A percentile compares a stretch with the other conserved stretches of the same genome.
These are phyloP conservation scores for Xiphophorus maculatus DNA, from an alignment of 2,113 vertebrate species.

Conservation along the genomic window DNA sequence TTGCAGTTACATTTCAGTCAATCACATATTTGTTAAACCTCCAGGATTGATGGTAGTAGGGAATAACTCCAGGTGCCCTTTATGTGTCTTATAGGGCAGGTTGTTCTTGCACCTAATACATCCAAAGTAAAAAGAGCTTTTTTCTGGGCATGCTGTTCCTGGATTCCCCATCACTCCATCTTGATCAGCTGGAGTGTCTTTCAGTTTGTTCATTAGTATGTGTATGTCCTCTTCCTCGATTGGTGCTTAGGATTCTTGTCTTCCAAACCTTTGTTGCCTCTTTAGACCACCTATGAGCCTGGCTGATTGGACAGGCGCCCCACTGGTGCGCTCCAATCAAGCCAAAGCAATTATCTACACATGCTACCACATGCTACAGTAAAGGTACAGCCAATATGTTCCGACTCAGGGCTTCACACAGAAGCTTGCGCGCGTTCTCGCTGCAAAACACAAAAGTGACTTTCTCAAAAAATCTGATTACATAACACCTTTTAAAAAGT, in stretches of 20 bases:
- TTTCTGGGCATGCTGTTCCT: neutral
- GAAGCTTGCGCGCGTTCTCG: neutral
- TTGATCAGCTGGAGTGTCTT: neutral
- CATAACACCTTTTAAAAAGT: neutral
- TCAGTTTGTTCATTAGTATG: neutral
- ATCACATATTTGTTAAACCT: slow-evolving; percentile 18
- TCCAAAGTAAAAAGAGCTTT: neutral
- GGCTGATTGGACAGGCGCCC: neutral
- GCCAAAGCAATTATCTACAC: neutral
- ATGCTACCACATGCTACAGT: neutral
- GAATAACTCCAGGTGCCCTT: neutral
- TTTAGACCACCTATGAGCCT: neutral
- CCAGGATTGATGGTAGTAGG: neutral
- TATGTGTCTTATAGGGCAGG: neutral
- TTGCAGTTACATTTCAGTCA: slow-evolving; percentile 3
- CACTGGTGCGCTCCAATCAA: neutral
- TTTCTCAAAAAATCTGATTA: neutral
- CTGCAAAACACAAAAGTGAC: neutral
- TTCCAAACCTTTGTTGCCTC: neutral
- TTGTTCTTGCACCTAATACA: neutral
- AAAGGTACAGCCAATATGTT: neutral
- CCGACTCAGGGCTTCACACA: neutral
- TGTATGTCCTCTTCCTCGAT: neutral
- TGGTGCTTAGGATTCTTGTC: neutral
- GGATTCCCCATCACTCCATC: neutral